Conservation (phyloP, 2,113 vertebrate species). For the Euleptes europaea region DNA sequence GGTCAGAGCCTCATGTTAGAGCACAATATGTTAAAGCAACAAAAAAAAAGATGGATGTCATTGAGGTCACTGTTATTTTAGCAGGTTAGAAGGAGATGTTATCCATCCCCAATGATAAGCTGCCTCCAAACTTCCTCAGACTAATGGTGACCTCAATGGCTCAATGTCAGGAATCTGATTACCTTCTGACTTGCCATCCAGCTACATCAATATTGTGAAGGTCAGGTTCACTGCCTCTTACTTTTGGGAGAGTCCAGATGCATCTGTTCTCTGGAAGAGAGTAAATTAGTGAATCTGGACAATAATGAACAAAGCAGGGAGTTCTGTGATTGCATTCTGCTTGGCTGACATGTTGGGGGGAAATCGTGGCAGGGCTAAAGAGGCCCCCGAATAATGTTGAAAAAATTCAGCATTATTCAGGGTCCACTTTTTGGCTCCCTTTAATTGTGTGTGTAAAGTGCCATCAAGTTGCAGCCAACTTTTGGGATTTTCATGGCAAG, state of each 20-base stretch:
- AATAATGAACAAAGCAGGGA: background rate
- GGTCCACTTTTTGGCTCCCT: too few relatives aligned
- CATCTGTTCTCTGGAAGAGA: background rate
- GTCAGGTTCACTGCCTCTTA: background rate
- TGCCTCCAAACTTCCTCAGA: background rate
- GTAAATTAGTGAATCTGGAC: background rate
- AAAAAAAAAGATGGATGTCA: background rate
- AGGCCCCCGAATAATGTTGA: too few relatives aligned
- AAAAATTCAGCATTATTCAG: too few relatives aligned
- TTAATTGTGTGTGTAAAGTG: too few relatives aligned
- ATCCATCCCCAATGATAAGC: background rate
- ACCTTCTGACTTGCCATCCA: background rate
- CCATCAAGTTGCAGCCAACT: too few relatives aligned
- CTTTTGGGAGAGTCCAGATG: background rate
- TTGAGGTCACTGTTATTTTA: background rate
- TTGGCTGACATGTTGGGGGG: background rate
- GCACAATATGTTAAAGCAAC: background rate
- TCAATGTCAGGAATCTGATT: background rate
- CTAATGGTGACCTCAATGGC: background rate
- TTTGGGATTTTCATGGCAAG: too few relatives aligned
- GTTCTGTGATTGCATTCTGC: background rate
- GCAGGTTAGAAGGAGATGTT: background rate
- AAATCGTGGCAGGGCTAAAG: too few relatives aligned
- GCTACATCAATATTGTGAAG: background rate
- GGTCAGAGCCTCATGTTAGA: background rate